phyloP scores from a whole-genome alignment of 2,113 vertebrate genomes.

The Brachypodius melanocephalos region DNA sequence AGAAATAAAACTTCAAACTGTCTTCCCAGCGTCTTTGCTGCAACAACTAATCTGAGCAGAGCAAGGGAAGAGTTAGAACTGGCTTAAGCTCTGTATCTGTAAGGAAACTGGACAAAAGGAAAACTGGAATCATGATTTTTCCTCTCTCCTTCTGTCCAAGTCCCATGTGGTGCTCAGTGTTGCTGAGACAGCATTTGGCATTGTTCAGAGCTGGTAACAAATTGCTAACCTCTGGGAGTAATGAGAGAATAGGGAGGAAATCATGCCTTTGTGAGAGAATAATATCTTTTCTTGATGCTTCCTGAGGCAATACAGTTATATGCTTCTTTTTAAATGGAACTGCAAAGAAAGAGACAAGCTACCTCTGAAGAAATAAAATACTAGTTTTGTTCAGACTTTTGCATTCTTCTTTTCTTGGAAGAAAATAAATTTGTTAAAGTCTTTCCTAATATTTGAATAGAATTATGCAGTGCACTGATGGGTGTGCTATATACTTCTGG shows the following conservation, averaged over 20 bases:
- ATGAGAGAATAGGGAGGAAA: neutral
- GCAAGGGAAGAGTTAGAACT: neutral
- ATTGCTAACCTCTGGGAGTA: neutral
- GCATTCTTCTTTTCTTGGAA: neutral
- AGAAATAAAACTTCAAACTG: neutral
- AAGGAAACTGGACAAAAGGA: neutral
- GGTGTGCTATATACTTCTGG: neutral
- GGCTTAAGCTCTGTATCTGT: neutral
- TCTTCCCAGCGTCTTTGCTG: neutral
- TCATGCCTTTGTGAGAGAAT: neutral
- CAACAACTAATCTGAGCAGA: neutral
- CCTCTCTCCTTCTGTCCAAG: neutral
- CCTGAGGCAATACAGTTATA: neutral
- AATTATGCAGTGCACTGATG: neutral
- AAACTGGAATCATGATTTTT: neutral
- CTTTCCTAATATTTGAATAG: neutral
- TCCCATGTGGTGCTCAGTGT: neutral
- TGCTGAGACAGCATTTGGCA: constrained; percentile 23
- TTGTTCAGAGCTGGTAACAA: neutral
- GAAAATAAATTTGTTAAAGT: neutral
- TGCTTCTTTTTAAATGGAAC: neutral
- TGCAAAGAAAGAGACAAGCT: neutral
- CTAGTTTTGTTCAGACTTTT: neutral
- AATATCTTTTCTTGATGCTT: neutral
- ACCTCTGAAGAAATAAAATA: neutral